Evolutionary conservation across 2,888 invertebrate species (phyloP).

Genomic region (Alentia gelatinosa): DNA sequence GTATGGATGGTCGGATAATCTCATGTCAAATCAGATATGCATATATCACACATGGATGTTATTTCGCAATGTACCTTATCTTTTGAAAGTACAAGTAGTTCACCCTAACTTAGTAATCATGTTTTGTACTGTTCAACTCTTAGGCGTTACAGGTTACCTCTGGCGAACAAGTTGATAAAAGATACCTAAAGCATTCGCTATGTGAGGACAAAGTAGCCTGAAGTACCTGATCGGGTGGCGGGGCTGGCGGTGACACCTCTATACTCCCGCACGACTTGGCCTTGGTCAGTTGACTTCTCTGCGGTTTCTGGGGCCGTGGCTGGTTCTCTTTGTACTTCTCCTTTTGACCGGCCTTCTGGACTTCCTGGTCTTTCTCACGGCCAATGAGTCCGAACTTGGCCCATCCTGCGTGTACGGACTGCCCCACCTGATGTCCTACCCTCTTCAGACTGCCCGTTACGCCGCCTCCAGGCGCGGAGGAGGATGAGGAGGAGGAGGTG

Average conservation of each 20-base stretch:
- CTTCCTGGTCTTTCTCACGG: background rate
- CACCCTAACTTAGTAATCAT: too few relatives aligned
- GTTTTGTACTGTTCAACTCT: too few relatives aligned
- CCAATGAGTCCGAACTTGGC: constrained; percentile 31
- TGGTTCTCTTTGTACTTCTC: background rate
- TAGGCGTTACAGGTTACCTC: too few relatives aligned
- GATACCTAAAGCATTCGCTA: background rate
- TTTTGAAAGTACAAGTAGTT: too few relatives aligned
- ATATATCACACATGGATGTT: too few relatives aligned
- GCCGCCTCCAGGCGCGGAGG: background rate
- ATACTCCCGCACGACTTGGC: background rate
- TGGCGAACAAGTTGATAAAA: too few relatives aligned
- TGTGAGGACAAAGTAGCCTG: background rate
- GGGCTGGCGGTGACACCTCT: background rate
- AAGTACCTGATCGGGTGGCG: background rate
- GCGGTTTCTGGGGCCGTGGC: background rate
- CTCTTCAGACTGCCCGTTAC: constrained; percentile 27
- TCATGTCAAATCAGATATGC: too few relatives aligned
- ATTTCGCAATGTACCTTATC: too few relatives aligned
- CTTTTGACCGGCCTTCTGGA: background rate
- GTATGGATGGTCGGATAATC: too few relatives aligned
- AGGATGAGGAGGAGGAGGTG: background rate
- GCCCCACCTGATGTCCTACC: constrained; percentile 27
- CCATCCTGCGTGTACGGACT: constrained; percentile 18
- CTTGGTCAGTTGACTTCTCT: background rate